These are phyloP conservation scores for Eilema depressum DNA, from an alignment of 2,888 invertebrate genomes.

Conservation along the genomic window DNA sequence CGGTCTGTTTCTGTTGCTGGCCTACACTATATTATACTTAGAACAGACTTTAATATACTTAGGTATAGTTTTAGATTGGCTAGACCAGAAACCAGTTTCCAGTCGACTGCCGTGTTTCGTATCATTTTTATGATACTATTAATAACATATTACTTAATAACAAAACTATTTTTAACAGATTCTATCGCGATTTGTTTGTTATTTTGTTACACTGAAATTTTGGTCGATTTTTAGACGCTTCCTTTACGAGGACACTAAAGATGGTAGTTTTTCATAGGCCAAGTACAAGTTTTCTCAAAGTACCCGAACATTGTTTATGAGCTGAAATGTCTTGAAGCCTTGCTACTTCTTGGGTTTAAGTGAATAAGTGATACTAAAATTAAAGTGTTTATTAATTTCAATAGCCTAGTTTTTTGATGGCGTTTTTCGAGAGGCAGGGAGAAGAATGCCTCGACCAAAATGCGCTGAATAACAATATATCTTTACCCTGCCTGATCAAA, in stretches of 20 bases:
- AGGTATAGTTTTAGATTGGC: neutral
- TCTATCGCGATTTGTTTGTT: neutral
- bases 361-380: too few species aligned
- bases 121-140: neutral
- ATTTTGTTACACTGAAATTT: neutral
- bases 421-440: too few species aligned
- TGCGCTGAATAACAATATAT: too few species aligned
- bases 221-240: neutral
- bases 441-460: too few species aligned
- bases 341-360: too few species aligned
- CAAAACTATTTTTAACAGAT: neutral
- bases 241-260: neutral
- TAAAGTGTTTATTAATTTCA: too few species aligned
- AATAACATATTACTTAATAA: neutral
- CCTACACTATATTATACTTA: neutral
- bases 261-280: neutral
- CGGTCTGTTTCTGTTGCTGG: conserved; percentile 6
- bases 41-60: neutral
- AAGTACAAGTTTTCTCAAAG: neutral
- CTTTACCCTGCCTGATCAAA: too few species aligned
- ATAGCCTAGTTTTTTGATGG: too few species aligned
- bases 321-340: too few species aligned
- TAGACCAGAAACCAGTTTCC: neutral
- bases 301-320: neutral
- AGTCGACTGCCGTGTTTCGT: neutral